Percentiles rank a stretch among this genome's conserved stretches.
phyloP scores from a whole-genome alignment of 1,140 invertebrate genomes.

The Diploscapter pachys region DNA sequence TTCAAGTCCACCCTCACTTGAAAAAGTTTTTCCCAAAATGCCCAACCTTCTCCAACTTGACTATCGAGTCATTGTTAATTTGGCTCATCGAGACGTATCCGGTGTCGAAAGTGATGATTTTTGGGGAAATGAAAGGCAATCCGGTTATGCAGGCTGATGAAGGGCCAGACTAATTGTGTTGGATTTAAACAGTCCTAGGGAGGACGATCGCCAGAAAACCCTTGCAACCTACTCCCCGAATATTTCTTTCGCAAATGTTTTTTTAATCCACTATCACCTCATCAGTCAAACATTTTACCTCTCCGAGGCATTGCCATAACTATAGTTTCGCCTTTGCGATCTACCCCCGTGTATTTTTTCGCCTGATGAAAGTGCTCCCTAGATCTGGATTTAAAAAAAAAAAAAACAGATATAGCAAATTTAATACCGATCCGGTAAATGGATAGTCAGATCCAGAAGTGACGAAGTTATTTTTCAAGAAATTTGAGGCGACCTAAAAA shows the following conservation, averaged over 20 bases:
- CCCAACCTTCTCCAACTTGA: not conserved
- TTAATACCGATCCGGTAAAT: slow-evolving; percentile 11
- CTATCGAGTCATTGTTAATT: not conserved
- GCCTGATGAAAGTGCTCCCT: no score
- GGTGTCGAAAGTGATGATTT: slow-evolving; percentile 7
- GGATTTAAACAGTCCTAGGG: no score
- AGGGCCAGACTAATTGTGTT: no score
- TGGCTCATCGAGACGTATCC: slow-evolving; percentile 11
- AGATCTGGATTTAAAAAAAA: not conserved
- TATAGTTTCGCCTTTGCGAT: not conserved
- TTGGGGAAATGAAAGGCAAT: not conserved
- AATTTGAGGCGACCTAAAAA: slow-evolving; percentile 17
- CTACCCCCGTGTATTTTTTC: no score
- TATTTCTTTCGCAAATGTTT: no score
- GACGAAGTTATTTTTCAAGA: slow-evolving; percentile 2
- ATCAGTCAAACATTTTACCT: no score
- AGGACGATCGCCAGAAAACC: no score
- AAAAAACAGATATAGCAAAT: not conserved
- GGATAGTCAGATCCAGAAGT: slow-evolving; percentile 4
- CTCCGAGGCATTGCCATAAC: no score
- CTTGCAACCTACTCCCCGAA: no score
- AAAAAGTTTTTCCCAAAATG: no score
- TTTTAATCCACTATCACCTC: no score
- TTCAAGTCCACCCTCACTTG: slow-evolving; percentile 2
- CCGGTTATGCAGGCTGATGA: no score